Conservation (phyloP, 2,797 vertebrate genomes). For the Melanotaenia pygmaea region DNA sequence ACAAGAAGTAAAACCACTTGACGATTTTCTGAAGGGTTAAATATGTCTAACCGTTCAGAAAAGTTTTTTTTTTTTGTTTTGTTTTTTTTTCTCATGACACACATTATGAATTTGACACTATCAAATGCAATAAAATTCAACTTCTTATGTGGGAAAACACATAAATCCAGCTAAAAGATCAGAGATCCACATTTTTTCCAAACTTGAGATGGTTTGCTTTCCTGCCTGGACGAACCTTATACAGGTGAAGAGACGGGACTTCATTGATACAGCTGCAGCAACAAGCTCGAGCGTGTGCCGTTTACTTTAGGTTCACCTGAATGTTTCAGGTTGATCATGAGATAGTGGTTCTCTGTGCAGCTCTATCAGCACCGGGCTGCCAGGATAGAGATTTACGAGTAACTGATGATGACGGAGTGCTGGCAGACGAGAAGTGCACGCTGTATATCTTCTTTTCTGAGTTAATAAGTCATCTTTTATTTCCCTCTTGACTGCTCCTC, state of each 20-base stretch:
- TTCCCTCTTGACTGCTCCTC: neutral
- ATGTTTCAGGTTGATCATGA: neutral
- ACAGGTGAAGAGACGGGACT: neutral
- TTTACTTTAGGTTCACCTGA: neutral
- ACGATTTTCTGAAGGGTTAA: conserved; percentile 27
- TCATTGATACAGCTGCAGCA: neutral
- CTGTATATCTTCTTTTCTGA: neutral
- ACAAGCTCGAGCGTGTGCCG: neutral
- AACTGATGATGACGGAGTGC: neutral
- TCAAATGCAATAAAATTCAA: neutral
- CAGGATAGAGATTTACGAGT: neutral
- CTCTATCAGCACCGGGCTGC: neutral
- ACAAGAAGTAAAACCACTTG: conserved; percentile 50
- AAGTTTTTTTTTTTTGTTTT: neutral
- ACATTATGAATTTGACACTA: conserved; percentile 14
- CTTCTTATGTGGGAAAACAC: neutral
- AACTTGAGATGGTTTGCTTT: neutral
- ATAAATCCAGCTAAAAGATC: neutral
- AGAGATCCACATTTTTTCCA: no score
- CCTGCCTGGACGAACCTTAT: neutral
- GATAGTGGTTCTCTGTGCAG: neutral
- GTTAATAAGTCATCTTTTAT: neutral
- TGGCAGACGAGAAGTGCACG: neutral
- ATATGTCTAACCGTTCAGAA: conserved; percentile 18
- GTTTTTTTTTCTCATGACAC: neutral